Evolutionary conservation across 2,888 invertebrate species (phyloP), one percentile per base, ranked within the genome.

Genomic region (Ceriagrion tenellum): DNA sequence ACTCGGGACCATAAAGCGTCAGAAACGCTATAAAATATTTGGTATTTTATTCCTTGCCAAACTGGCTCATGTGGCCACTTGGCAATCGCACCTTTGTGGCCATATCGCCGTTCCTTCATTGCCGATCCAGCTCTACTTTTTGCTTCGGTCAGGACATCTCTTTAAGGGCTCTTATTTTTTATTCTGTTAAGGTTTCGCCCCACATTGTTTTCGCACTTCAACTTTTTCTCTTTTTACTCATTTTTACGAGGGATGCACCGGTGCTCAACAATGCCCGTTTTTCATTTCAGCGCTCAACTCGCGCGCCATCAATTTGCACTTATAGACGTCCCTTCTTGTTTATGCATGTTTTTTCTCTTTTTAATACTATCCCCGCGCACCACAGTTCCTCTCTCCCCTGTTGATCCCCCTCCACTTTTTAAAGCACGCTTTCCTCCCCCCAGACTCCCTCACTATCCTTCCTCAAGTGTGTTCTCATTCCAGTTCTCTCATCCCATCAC

Each of bases 201-300:
- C 35, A 35, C 81, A 35, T 35, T 81, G 81, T 81, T 81, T 35
- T 81, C 81, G 81, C 81, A 81, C 81, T 81, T 35, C 30, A 13
- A 30, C 13, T 81, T 30, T 81, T 81, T 81, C n/a, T 35, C 13
- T 16, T 81, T 16, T 16, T 20, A 59, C 13, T 8, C 13, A 59
- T 81, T 81, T 81, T 81, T 81, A 81, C 81, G 81, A 81, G 81
- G 81, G 81, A 81, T 81, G 81, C 81, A 81, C 81, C 81, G 81
- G 35, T 16, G 81, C 30, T 35, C 81, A 81, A 23, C 30, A 81
- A 35, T 18, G 35, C 81, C 81, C 81, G 81, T 81, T 81, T 69
- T 81, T 81, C 35, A 35, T 81, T 81, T 81, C 12, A 35, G 35
- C n/a, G 81, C 81, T 35, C 81, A 16, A 35, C 81, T 81, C 26